Percentiles rank a stretch among this genome's conserved stretches.
phyloP scores from a whole-genome alignment of 1,140 invertebrate species.

The Uloborus diversus region DNA sequence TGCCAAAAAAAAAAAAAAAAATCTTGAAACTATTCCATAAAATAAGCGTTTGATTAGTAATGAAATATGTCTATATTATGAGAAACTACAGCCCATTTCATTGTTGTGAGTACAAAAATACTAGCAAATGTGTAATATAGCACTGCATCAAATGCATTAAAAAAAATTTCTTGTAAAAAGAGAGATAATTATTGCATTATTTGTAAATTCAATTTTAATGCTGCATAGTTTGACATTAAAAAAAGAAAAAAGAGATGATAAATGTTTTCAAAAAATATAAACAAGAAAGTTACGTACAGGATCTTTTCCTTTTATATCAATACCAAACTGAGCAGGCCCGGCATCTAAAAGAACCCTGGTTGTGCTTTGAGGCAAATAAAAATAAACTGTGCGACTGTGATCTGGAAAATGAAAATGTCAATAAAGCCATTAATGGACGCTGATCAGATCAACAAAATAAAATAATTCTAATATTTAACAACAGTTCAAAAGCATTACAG shows the following conservation, averaged over 20 bases:
- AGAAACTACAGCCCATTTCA: too few species aligned
- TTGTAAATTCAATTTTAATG: too few species aligned
- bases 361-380: constrained; percentile 49
- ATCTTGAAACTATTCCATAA: too few species aligned
- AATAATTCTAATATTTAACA: neutral
- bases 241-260: neutral
- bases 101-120: too few species aligned
- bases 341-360: constrained; percentile 71
- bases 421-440: neutral
- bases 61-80: too few species aligned
- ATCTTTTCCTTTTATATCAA: constrained; percentile 69
- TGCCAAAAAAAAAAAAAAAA: too few species aligned
- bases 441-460: neutral
- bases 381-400: constrained; percentile 56
- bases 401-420: constrained; percentile 38
- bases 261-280: neutral
- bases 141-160: too few species aligned
- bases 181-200: too few species aligned
- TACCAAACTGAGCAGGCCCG: constrained; percentile 92
- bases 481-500: neutral
- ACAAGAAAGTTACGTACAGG: constrained; percentile 54
- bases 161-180: too few species aligned
- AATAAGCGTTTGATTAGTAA: too few species aligned
- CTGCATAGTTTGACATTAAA: too few species aligned
- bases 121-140: too few species aligned